Base-by-base conservation (phyloP, 1,140 invertebrate species). In the Drosophila lini region DNA sequence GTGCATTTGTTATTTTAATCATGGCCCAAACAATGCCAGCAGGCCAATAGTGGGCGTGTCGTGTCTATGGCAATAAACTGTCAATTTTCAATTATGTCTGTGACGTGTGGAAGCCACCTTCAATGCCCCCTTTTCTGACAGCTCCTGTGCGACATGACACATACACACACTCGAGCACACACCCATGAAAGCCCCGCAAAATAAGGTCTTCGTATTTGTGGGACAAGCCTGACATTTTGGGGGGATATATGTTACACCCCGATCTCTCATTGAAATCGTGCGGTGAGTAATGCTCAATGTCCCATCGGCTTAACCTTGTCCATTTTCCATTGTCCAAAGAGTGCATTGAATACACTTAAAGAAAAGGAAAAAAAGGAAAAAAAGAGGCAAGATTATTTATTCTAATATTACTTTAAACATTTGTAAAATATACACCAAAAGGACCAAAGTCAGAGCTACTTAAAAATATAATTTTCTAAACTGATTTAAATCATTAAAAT, bases 1-100 rank as follows among this genome's bases (percentile, higher is more conserved):
- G 32, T 73, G 28, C 28, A 22, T 47, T 48, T 75, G 70, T 75
- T 64, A 64, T 75, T 75, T 64, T 78, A 78, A 78, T 78, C 74
- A 78, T 78, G 59, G 55, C 69, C 75, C 52, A 55, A 71, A 78
- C 76, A 71, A 78, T 70, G 55, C 40, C 59, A 69, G 41, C 40
- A 59, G 65, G 42, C 48, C 74, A 73, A 70, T 50, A 71, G 67
- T 78, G 76, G 74, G 75, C 41, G 64, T 78, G 74, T 40, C 65
- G 74, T 78, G 75, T 47, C 74, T 78, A 78, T 78, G 76, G 76
- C 76, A 78, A 78, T 78, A 78, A 71, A 78, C 75, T 78, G 76
- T 78, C 76, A 78, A 78, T 78, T 78, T 78, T 78, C 76, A 78
- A 78, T 78, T 78, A 78, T 78, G 76, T 59, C 65, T 6, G 25